A percentile compares a stretch with the other conserved stretches of the same genome.
Conservation (phyloP, 2,113 vertebrate genomes). For the Bubo bubo region DNA sequence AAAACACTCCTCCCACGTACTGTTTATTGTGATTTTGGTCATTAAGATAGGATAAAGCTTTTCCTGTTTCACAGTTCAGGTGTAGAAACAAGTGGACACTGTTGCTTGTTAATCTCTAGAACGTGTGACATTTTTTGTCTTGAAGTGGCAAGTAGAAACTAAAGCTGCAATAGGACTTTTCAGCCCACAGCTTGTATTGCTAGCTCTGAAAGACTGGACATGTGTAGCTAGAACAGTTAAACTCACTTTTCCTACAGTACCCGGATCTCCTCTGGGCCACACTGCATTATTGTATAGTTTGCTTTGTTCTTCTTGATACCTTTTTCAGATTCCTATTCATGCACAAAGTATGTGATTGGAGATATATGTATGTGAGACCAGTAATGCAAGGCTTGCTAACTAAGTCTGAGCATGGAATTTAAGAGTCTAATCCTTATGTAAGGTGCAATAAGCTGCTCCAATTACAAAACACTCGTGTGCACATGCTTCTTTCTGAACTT, state of each 20-base stretch:
- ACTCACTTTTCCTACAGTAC: not conserved
- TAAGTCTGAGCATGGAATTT: not conserved
- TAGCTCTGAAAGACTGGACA: not conserved
- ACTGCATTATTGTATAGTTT: accelerated
- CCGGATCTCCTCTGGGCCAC: not conserved
- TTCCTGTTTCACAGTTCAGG: not conserved
- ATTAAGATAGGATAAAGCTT: not conserved
- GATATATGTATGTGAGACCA: not conserved
- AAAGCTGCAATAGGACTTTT: not conserved
- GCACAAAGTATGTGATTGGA: not conserved
- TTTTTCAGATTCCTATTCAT: not conserved
- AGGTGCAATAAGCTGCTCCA: not conserved
- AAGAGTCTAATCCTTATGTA: not conserved
- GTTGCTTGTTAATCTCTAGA: not conserved
- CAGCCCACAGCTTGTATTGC: not conserved
- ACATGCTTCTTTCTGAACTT: not conserved
- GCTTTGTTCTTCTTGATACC: not conserved
- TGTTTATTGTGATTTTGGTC: not conserved
- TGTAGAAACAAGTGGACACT: not conserved
- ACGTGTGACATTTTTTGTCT: not conserved
- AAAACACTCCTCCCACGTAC: accelerated
- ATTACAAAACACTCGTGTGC: not conserved
- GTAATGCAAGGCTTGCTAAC: not conserved
- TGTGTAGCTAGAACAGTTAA: not conserved
- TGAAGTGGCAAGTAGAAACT: not conserved